Percentiles rank a stretch among this genome's conserved stretches.
Conservation (phyloP, 2,797 vertebrate species). For the Sebastes oblongus region DNA sequence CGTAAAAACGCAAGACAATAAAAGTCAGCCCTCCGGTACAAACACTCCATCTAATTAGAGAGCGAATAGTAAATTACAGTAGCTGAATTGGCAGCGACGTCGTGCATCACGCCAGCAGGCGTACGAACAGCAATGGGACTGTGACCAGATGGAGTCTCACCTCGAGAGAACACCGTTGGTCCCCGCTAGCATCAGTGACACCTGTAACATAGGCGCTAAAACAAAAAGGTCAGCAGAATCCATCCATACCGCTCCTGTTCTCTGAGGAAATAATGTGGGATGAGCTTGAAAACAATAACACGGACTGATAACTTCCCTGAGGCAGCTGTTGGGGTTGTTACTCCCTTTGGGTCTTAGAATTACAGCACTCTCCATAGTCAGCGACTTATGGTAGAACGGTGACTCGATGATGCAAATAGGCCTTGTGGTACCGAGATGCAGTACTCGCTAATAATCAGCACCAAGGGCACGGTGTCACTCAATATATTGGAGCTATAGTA, state of each 20-base stretch:
- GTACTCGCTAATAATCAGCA: constrained; percentile 49
- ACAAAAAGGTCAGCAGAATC: constrained; percentile 69
- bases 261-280: constrained; percentile 64
- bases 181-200: constrained; percentile 40
- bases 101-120: constrained; percentile 34
- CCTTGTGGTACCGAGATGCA: constrained; percentile 44
- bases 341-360: constrained; percentile 60
- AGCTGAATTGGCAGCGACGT: constrained; percentile 13
- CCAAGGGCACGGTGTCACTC: constrained; percentile 61
- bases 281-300: constrained; percentile 74
- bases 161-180: constrained; percentile 20
- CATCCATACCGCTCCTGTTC: constrained; percentile 41
- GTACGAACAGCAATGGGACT: constrained; percentile 6
- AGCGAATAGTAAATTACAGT: constrained; percentile 23
- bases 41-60: constrained; percentile 31
- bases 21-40: constrained; percentile 19
- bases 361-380: constrained; percentile 60
- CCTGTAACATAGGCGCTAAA: constrained; percentile 51
- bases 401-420: constrained; percentile 62
- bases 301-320: constrained; percentile 64
- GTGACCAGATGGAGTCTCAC: constrained; percentile 37
- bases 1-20: not conserved
- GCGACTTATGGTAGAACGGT: constrained; percentile 45
- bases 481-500: not conserved
- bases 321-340: constrained; percentile 57